Base-by-base conservation (phyloP, 2,888 invertebrate species). In the Drosophila anomelani region DNA sequence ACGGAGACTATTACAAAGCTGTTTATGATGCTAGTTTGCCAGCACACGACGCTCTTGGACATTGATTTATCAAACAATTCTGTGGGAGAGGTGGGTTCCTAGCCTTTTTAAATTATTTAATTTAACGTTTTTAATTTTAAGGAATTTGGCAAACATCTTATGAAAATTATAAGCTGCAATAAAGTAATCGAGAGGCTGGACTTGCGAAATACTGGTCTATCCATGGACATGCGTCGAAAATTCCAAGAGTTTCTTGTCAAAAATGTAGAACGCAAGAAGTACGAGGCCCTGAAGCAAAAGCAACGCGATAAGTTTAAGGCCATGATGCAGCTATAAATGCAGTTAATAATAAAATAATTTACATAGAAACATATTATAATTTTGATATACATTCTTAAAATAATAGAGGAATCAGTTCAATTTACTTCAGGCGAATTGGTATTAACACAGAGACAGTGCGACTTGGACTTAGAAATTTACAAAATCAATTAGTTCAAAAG, bases 1-100 rank as follows among this genome's bases (percentile, higher is more conserved):
- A 85, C 80, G 4, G 81, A 86, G 3, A 74, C 82, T 6, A 90
- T 92, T 9, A 91, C 88, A 2, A 88, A 91, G 43, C 39, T 91
- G 8, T 81, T 93, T n/a, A 83, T 92, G 83, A 88, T 91, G 59
- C 61, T 92, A 3, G 79, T 92, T 4, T 78, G 91, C 39, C 82
- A 91, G 71, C 92, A 91, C 71, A 84, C 77, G 51, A 90, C 83
- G 0, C 47, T 93, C 23, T 20, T 77, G 6, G 67, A 64, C 1
- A 78, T 93, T 6, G 90, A 93, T 67, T 39, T 91, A 7, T 90
- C 92, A 0, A 92, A 92, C 44, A 93, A 93, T 62, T 66, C 61
- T 4, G 57, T 93, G 32, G 91, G 91, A 29, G 78, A 90, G 79
- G 92, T 92, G 70, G 62, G 73, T 60, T 17, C 6, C 0, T 29